phyloP scores from a whole-genome alignment of 2,797 vertebrate species.

The Lithobates sylvaticus region DNA sequence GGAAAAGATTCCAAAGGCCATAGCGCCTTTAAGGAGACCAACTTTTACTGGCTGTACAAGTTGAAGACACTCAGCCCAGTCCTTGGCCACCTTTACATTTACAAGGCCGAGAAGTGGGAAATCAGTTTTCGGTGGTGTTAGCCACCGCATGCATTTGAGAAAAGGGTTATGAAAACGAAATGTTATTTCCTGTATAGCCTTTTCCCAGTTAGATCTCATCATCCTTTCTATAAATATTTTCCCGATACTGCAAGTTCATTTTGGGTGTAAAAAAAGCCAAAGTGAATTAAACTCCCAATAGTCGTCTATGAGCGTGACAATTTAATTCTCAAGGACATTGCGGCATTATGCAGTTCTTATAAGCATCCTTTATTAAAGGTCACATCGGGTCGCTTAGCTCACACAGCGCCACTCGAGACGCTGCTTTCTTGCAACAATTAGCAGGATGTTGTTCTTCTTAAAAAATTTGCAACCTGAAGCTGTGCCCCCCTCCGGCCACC shows the following conservation, averaged over 20 bases:
- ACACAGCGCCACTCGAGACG: background rate
- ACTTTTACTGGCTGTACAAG: no score
- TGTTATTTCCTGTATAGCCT: background rate
- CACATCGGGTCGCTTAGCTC: background rate
- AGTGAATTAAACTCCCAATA: background rate
- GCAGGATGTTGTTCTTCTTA: background rate
- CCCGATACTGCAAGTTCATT: background rate
- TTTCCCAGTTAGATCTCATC: background rate
- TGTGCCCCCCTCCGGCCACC: background rate
- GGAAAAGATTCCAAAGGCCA: no score
- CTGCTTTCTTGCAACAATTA: constrained; percentile 2
- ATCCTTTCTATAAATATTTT: background rate
- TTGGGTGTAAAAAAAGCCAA: background rate
- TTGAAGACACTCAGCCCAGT: no score
- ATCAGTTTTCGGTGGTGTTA: background rate
- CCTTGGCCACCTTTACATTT: no score
- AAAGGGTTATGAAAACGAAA: no score
- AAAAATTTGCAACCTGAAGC: background rate
- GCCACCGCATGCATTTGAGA: no score
- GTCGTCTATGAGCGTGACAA: background rate
- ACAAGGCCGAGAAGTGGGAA: background rate
- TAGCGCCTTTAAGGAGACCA: no score
- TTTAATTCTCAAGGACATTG: background rate
- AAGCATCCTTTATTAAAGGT: constrained; percentile 28
- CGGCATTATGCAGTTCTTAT: background rate